A percentile compares a stretch with the other conserved stretches of the same genome.
These are phyloP conservation scores for Avahi laniger DNA, from an alignment of 2,797 vertebrate genomes.

Conservation along the genomic window DNA sequence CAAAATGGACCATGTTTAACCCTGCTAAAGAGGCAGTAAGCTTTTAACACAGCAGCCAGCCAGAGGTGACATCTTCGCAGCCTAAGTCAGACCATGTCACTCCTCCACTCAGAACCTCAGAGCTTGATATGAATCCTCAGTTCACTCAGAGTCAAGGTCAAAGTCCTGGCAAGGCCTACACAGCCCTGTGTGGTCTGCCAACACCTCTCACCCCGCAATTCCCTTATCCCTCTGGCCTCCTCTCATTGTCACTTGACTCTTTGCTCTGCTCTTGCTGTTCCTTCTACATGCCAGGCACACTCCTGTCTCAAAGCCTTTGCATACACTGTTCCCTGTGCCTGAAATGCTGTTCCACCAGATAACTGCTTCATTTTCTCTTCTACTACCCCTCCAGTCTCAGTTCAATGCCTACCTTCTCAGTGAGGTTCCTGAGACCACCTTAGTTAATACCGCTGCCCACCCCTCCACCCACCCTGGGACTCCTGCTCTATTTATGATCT, in stretches of 20 bases:
- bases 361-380: not conserved
- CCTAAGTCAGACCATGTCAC: not conserved
- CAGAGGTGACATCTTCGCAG: not conserved
- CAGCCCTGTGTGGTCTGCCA: fast-evolving
- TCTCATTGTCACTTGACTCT: fast-evolving
- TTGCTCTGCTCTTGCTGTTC: too few relatives aligned
- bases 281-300: not conserved
- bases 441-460: not conserved
- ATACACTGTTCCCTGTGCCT: not conserved
- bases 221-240: not conserved
- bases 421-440: not conserved
- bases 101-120: not conserved
- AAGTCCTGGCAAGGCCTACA: not conserved
- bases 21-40: too few relatives aligned
- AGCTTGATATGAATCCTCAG: not conserved
- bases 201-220: fast-evolving
- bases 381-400: not conserved
- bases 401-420: not conserved
- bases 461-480: too few relatives aligned
- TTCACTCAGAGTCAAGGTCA: not conserved
- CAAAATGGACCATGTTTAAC: too few relatives aligned
- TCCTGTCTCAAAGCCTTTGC: not conserved
- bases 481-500: not conserved
- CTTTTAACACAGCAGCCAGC: not conserved
- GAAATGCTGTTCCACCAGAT: not conserved